Evolutionary conservation across 2,113 vertebrate genomes (phyloP).

Genomic region (Rhinoptilus africanus): DNA sequence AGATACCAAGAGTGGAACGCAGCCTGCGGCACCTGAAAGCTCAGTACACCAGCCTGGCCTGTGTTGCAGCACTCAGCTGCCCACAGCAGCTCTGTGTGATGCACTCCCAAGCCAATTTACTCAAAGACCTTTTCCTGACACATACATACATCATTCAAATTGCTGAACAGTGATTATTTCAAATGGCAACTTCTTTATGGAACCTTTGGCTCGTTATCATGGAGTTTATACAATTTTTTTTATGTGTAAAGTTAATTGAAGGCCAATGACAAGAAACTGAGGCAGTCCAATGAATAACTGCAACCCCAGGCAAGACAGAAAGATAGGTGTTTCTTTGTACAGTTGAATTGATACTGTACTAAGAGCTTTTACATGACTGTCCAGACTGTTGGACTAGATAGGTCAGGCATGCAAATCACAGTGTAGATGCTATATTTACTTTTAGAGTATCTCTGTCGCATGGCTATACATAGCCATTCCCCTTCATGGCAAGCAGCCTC

Average conservation of each 20-base stretch:
- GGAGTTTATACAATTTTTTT: background rate
- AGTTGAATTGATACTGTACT: background rate
- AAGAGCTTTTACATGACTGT: background rate
- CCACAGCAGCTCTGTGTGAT: background rate
- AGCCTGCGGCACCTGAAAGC: background rate
- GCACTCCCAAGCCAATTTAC: background rate
- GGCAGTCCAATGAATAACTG: background rate
- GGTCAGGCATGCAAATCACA: conserved; percentile 51
- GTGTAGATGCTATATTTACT: conserved; percentile 73
- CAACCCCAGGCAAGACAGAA: accelerated
- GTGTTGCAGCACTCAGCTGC: background rate
- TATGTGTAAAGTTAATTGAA: background rate
- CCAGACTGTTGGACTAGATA: conserved; percentile 4
- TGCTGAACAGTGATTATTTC: background rate
- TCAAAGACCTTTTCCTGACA: background rate
- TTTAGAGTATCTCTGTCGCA: conserved; percentile 25
- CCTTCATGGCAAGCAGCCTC: conserved; percentile 25
- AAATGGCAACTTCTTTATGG: background rate
- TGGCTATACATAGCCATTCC: conserved; percentile 60
- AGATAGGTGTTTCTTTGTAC: background rate
- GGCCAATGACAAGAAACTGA: background rate
- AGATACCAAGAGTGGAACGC: background rate
- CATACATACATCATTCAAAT: accelerated
- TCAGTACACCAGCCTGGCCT: background rate
- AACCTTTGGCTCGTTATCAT: background rate